Evolutionary conservation across 2,888 invertebrate species (phyloP), one percentile per base, ranked within the genome.

Genomic region (Polymixis flavicincta): DNA sequence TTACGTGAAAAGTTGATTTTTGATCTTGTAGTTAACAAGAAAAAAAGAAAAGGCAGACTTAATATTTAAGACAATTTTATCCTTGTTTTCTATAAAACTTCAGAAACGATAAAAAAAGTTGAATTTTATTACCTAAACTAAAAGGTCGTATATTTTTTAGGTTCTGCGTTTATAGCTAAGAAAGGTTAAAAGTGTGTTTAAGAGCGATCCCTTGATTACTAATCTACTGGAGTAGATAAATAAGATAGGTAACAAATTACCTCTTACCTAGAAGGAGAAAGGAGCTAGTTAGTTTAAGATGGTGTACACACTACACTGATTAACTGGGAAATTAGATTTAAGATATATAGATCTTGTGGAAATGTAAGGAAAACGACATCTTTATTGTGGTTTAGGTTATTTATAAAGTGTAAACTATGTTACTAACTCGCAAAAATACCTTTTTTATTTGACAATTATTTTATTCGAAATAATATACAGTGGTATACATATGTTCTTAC

Each of bases 161-260:
- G 42, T 9, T n/a, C 17, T 37, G 13, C 28, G 32, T 69, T 63
- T 37, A 55, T 61, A 59, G 28, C 25, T 50, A n/a, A 76, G 61
- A 48, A 70, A 80, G 76, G 57, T 68, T 70, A 74, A 65, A 59
- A 66, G 60, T 73, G 25, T 79, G 25, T 76, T 76, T 78, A 74
- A 68, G 60, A 28, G 59, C 64, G 59, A 54, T 72, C 52, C 65
- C 81, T 83, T 81, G 71, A 76, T 85, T 80, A 76, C 61, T 81
- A 78, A 83, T 81, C 72, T 76, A 72, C 71, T 55, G 48, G 59
- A 76, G 77, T 48, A 86, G 71, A 83, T 78, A 86, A 76, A 85
- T 85, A 78, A 86, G 77, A 78, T 80, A 74, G 67, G 64, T 78
- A 80, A 76, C 81, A 74, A 78, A 85, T 83, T 80, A 84, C 80